Evolutionary conservation across 2,888 invertebrate genomes (phyloP), one percentile per base, ranked within the genome.

Genomic region (Chalcosyrphus nemorum): DNA sequence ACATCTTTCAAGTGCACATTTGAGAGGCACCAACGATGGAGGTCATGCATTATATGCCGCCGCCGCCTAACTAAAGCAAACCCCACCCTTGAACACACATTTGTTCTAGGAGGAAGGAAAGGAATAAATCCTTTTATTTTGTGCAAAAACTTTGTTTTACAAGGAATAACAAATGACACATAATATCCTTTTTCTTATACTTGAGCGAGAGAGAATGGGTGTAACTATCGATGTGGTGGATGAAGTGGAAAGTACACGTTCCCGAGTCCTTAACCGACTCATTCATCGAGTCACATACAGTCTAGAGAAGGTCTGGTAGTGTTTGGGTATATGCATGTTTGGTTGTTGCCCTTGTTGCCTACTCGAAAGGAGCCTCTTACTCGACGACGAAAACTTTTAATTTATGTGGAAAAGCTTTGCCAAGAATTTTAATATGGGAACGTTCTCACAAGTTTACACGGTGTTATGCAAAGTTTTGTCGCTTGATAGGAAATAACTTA

Each of bases 361-460:
- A 68, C 54, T 74, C 56, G 68, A 63, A 63, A 63, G 63, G 32
- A 41, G 68, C 63, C 56, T 54, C 50, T 35, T 27, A 27, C 65
- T 35, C 32, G 57, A 68, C 17, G 57, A 27, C n/a, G 65, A 19
- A 89, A 91, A 91, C 88, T 91, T 90, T 91, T 91, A 91, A 91
- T 90, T 90, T 91, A 91, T 91, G 90, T 89, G 88, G 38, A 89
- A 89, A 88, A 90, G 90, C 90, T 90, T 75, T 89, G 87, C 87
- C 88, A 89, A 89, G 90, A 90, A 91, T 90, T 90, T 90, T 90
- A 90, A 90, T 90, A 90, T 91, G 88, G 88, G 89, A 88, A 87
- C 86, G 52, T 84, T 78, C 78, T 84, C 84, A 84, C 78, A 84
- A 84, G 84, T 84, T 78, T 84, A 84, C 84, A 84, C 78, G 84